Percentiles rank a stretch among this genome's conserved stretches.
phyloP scores from a whole-genome alignment of 1,140 invertebrate genomes.

The Aphelenchoides fujianensis region DNA sequence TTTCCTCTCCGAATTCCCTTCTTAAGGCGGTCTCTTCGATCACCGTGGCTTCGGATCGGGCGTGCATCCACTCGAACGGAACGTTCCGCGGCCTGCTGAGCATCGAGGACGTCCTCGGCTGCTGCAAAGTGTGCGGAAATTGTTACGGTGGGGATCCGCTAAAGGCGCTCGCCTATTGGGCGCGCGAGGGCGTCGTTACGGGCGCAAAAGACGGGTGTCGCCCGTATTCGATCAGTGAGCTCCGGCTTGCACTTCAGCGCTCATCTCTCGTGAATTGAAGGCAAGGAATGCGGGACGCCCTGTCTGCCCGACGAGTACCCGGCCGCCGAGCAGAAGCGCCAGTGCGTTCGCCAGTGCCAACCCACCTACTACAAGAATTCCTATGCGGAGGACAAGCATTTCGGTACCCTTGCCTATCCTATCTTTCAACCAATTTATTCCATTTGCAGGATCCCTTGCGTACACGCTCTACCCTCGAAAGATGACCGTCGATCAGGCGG shows the following conservation, averaged over 20 bases:
- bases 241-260: too few species aligned
- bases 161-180: slow-evolving; percentile 54
- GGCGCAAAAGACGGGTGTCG: slow-evolving; percentile 59
- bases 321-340: slow-evolving; percentile 48
- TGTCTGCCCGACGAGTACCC: slow-evolving; percentile 56
- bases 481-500: slow-evolving; percentile 57
- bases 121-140: slow-evolving; percentile 57
- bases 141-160: slow-evolving; percentile 61
- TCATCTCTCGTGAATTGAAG: too few species aligned
- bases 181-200: slow-evolving; percentile 57
- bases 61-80: slow-evolving; percentile 59
- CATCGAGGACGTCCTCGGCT: slow-evolving; percentile 58
- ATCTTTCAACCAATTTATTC: neutral
- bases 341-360: slow-evolving; percentile 52
- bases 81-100: slow-evolving; percentile 47
- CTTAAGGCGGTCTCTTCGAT: slow-evolving; percentile 56
- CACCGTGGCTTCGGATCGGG: slow-evolving; percentile 56
- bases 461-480: slow-evolving; percentile 59
- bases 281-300: slow-evolving; percentile 54
- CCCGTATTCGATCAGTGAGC: slow-evolving; percentile 52
- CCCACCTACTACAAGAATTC: slow-evolving; percentile 57
- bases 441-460: slow-evolving; percentile 50
- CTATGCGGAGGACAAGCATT: slow-evolving; percentile 59
- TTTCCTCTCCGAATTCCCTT: neutral
- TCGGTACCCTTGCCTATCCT: slow-evolving; percentile 40